Base-by-base conservation (phyloP, 1,140 invertebrate genomes). In the Drosophila azteca region DNA sequence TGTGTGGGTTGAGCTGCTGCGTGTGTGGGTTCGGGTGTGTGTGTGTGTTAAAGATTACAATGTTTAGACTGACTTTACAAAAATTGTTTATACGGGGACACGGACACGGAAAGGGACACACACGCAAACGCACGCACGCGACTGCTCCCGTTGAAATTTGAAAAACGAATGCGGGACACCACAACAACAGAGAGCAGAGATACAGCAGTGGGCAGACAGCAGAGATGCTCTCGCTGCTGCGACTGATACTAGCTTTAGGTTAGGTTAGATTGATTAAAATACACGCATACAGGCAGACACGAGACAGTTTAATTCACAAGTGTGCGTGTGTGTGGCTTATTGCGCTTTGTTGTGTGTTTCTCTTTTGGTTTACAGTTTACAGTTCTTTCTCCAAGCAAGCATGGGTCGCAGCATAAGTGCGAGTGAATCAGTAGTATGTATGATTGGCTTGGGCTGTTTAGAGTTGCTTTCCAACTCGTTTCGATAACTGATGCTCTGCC, bases 151-250 rank as follows among this genome's bases (percentile, higher is more conserved):
- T 67, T 83, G 75, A 74, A 55, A 77, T 55, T 59, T 64, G 43
- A 89, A 84, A 79, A 61, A 17, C 76, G 72, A 82, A 87, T 87
- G 83, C 70, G 65, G 35, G 35, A 39, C 35, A 35, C 60, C 45
- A 58, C 46, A 52, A 41, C 26, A 65, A 53, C 52, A 58, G 52
- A 74, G 74, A 66, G 68, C 69, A 51, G 26, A 60, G 61, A 63
- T 58, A 20, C 0, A 20, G 17, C 55, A 17, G 20, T 2, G 1
- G 7, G 29, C 24, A 7, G 31, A 35, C 31, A 9, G 31, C 31
- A 35, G 31, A 35, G 8, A 9, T 39, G 35, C 35, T 3, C 35
- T 39, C 35, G 35, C 35, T 39, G 35, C 11, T 39, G 11, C 8
- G 11, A 4, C 35, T 39, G 35, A 39, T 13, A 39, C 35, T 39